phyloP scores from a whole-genome alignment of 37 sponge, comb jelly and placozoan species.

The Beroe ovata region DNA sequence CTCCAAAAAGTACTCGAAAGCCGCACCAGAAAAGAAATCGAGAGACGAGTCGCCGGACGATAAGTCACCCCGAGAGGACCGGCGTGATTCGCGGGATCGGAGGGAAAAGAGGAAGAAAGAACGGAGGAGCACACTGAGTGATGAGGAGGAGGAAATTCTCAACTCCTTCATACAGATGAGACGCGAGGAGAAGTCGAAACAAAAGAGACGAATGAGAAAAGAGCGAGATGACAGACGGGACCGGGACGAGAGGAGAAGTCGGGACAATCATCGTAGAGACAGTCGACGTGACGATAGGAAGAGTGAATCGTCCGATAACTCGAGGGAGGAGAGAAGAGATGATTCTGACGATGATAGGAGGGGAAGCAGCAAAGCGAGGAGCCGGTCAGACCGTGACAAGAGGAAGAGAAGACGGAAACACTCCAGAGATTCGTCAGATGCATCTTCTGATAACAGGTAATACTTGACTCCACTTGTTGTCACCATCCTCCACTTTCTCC shows the following conservation, averaged over 20 bases:
- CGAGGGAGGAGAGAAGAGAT: background rate
- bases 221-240: background rate
- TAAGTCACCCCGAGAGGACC: background rate
- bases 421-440: constrained; percentile 13
- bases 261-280: background rate
- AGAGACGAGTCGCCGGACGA: background rate
- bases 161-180: constrained; percentile 45
- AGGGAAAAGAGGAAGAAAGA: constrained; percentile 46
- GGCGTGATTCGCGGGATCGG: background rate
- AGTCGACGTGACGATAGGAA: background rate
- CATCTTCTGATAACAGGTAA: background rate
- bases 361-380: background rate
- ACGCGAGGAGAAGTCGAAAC: constrained; percentile 21
- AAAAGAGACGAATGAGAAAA: constrained; percentile 1
- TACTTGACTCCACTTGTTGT: background rate
- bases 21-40: background rate
- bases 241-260: background rate
- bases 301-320: background rate
- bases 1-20: background rate
- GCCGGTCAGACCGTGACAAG: background rate
- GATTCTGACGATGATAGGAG: background rate
- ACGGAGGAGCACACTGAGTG: constrained; percentile 14
- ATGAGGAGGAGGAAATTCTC: constrained; percentile 60
- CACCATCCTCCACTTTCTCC: background rate
- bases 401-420: background rate